Evolutionary conservation across 2,797 vertebrate genomes (phyloP), one percentile per base, ranked within the genome.

Genomic region (Bryconaethiops microstoma): DNA sequence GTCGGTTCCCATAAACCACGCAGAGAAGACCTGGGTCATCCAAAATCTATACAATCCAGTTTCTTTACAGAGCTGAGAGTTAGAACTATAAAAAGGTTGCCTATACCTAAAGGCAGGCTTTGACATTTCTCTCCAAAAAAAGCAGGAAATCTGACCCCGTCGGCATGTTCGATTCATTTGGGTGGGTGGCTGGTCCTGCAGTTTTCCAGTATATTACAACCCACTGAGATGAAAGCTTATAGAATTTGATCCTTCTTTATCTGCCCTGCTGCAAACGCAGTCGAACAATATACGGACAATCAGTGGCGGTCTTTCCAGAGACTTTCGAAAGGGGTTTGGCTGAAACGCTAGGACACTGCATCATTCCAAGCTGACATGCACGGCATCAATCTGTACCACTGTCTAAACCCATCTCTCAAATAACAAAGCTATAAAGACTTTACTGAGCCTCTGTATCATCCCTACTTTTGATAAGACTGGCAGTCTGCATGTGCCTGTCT

Each of bases 81-180:
- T 76, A 42, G 55, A 65, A 21, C 76, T 79, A 50, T 40, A 60
- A 86, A 35, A 91, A 88, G 83, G 87, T 88, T 86, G 74, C 52
- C 54, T 74, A 19, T 82, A 77, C 69, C 86, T 88, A 63, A 83
- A 64, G 86, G 87, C 81, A 67, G 76, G 54, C 35, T 74, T 57
- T 90, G 83, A 84, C 86, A 86, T 90, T 89, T 91, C 16, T 25
- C 13, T 59, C 80, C 55, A 12, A 35, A 29, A 84, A 84, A 78
- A 8, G 64, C 65, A 54, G 74, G 35, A 87, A 83, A 87, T 76
- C 42, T 9, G 67, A 72, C 60, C 69, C 67, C 60, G 73, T 72
- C 29, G 68, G 50, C 55, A 9, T 83, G 55, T 78, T 87, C 52
- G 72, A 39, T 83, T 74, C 71, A 67, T 81, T 80, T 17, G 8